Evolutionary conservation across 1,140 invertebrate species (phyloP), one percentile per base, ranked within the genome.

Genomic region (Hermetia illucens): DNA sequence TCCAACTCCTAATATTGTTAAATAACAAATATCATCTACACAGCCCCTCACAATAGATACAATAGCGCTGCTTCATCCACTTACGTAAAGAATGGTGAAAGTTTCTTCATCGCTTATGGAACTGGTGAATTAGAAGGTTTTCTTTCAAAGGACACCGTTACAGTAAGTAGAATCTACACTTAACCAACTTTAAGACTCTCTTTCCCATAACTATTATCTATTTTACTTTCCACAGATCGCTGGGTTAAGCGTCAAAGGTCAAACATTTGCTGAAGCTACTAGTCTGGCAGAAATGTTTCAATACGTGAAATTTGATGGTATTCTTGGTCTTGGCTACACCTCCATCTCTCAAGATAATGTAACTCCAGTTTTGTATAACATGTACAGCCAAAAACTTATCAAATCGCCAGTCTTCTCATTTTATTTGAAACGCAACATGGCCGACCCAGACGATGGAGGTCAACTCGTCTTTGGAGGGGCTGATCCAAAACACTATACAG

Each of bases 221-320:
- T n/a, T n/a, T n/a, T n/a, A n/a, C n/a, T n/a, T n/a, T n/a, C n/a
- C n/a, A n/a, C n/a, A n/a, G n/a, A n/a, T 55, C 48, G 84, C 75
- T 44, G 77, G 72, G 21, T 39, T 86, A 8, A 46, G 63, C 25
- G 73, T 95, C 17, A 57, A 68, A 39, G 61, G 71, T 42, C 93
- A 97, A 70, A 90, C 85, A 9, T 98, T 98, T 66, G 95, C 87
- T 10, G 95, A 98, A 69, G 94, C 94, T 1, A 58, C 88, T 4
- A 80, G 74, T 45, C 89, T 98, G 65, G 93, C 95, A 32, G 82
- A 82, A 21, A 59, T 80, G 25, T 96, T 96, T 65, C 79, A 92
- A 4, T 85, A 85, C 43, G 90, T 89, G 33, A 92, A 90, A 60
- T 96, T 96, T 66, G 94, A 98, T 60, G 94, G 95, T 41, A 94